Evolutionary conservation across 2,113 vertebrate genomes (phyloP).

Genomic region (Podarcis cretensis): DNA sequence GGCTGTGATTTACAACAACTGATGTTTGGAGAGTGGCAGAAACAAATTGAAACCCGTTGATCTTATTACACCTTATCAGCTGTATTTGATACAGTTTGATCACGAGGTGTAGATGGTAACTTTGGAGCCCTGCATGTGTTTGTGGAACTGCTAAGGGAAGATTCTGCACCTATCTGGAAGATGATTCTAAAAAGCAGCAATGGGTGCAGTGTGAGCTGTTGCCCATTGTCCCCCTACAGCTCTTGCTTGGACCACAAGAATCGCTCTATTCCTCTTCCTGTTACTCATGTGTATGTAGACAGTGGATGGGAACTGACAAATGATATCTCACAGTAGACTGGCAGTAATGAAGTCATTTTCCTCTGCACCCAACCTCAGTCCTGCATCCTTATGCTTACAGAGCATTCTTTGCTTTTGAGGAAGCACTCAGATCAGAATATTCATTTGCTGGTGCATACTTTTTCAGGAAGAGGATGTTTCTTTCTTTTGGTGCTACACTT

Average conservation of each 20-base stretch:
- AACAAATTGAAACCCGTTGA: neutral
- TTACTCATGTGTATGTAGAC: neutral
- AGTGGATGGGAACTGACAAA: neutral
- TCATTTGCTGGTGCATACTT: neutral
- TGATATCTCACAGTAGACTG: neutral
- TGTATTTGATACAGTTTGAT: constrained; percentile 12
- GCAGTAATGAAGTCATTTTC: neutral
- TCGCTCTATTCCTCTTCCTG: neutral
- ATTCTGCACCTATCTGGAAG: neutral
- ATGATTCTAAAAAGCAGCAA: neutral
- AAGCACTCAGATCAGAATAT: neutral
- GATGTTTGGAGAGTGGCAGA: neutral
- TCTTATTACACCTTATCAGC: constrained; percentile 14
- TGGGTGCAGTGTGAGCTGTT: neutral
- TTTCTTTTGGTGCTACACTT: neutral
- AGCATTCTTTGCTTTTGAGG: neutral
- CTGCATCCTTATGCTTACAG: neutral
- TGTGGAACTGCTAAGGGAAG: neutral
- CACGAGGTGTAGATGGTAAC: neutral
- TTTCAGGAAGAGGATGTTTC: neutral
- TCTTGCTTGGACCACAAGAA: neutral
- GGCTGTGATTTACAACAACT: neutral
- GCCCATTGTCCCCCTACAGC: neutral
- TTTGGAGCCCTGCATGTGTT: neutral
- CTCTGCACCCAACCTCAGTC: neutral